These are phyloP conservation scores for Epinotia brunnichana DNA, from an alignment of 2,888 invertebrate species.

Conservation along the genomic window DNA sequence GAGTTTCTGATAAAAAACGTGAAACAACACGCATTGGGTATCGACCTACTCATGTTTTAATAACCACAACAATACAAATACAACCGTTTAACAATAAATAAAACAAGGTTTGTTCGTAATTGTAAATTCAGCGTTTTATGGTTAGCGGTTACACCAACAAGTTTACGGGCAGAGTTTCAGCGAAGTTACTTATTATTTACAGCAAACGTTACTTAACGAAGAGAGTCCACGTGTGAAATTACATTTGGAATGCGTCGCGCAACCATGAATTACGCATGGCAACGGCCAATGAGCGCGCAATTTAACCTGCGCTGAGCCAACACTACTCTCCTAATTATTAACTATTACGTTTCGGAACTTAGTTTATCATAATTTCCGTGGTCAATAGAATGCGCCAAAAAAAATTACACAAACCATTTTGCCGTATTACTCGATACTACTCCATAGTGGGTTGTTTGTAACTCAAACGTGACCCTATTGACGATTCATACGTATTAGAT, in stretches of 20 bases:
- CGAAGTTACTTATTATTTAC: constrained; percentile 38
- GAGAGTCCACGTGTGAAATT: constrained; percentile 65
- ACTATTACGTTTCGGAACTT: not conserved
- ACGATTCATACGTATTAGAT: too few species aligned
- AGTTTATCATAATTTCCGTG: too few species aligned
- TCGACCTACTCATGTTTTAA: not conserved
- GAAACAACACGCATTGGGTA: too few species aligned
- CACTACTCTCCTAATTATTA: constrained; percentile 41
- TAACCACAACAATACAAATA: not conserved
- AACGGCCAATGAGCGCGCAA: constrained; percentile 66
- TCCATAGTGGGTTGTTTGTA: too few species aligned
- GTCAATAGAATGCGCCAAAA: too few species aligned
- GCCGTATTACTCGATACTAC: too few species aligned
- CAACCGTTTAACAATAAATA: not conserved
- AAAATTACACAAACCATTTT: too few species aligned
- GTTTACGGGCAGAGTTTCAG: constrained; percentile 19
- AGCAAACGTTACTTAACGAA: constrained; percentile 53
- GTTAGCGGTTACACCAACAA: constrained; percentile 16
- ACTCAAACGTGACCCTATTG: too few species aligned
- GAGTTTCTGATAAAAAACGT: too few species aligned
- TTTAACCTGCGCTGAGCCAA: constrained; percentile 64
- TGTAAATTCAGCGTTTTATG: constrained; percentile 19
- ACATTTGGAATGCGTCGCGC: constrained; percentile 76
- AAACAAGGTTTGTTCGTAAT: constrained; percentile 22
- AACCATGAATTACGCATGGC: constrained; percentile 78